phyloP scores from a whole-genome alignment of 2,113 vertebrate genomes.

The human (Homo sapiens) region DNA sequence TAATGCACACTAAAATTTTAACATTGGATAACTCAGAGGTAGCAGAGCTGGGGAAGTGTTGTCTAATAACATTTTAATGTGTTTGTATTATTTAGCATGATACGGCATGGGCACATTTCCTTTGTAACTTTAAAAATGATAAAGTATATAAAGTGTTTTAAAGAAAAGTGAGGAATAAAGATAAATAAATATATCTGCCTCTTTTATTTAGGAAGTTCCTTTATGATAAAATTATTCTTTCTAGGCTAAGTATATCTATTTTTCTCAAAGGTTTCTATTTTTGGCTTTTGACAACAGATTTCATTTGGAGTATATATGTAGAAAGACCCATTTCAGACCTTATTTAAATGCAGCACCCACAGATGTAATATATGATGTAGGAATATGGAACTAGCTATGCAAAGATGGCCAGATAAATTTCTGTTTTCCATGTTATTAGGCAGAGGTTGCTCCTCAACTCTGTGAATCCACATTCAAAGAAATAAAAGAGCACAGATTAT shows the following conservation, averaged over 20 bases:
- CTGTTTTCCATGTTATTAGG: not conserved
- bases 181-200: not conserved
- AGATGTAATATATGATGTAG: not conserved
- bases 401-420: not conserved
- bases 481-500: not conserved
- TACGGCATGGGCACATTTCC: not conserved
- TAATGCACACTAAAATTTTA: conserved; percentile 33
- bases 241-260: not conserved
- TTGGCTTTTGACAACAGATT: not conserved
- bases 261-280: not conserved
- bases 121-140: conserved; percentile 31
- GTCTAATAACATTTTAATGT: conserved; percentile 53
- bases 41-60: not conserved
- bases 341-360: not conserved
- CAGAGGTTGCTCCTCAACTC: not conserved
- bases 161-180: not conserved
- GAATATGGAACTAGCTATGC: not conserved
- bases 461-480: not conserved
- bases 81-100: conserved; percentile 41
- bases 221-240: conserved; percentile 17
- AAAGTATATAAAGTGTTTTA: not conserved
- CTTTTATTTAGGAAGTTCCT: not conserved
- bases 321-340: conserved; percentile 9
- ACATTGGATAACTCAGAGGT: not conserved
- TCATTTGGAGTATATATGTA: not conserved